Evolutionary conservation across 2,797 vertebrate species (phyloP).

Genomic region (Graptemys geographica): DNA sequence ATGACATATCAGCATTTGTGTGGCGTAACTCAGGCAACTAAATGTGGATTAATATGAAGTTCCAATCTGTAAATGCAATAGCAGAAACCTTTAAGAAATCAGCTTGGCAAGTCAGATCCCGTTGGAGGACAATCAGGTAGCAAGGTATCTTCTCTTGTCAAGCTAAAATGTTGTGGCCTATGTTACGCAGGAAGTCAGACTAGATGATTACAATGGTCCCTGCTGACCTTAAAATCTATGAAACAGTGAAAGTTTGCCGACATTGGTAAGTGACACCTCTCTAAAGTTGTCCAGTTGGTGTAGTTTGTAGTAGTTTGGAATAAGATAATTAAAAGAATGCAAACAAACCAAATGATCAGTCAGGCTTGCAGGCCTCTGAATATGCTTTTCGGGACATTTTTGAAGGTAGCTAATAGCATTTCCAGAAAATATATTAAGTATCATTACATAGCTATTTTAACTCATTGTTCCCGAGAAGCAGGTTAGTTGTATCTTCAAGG

Average conservation of each 20-base stretch:
- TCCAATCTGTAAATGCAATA: background rate
- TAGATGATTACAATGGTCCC: background rate
- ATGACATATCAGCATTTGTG: background rate
- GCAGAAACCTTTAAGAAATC: background rate
- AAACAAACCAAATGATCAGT: background rate
- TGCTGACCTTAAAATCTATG: accelerated
- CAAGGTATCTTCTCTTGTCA: background rate
- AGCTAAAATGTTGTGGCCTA: background rate
- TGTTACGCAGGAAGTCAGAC: background rate
- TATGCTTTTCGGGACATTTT: background rate
- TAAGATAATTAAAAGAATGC: background rate
- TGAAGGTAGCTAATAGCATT: background rate
- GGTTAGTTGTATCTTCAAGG: background rate
- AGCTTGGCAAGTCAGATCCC: background rate
- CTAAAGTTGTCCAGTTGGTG: background rate
- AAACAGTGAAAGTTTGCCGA: background rate
- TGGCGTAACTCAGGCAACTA: background rate
- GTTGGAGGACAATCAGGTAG: background rate
- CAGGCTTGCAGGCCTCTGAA: background rate
- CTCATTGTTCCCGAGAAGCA: background rate
- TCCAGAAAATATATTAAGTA: background rate
- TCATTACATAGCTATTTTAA: background rate
- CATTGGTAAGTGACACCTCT: background rate
- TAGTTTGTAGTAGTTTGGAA: background rate
- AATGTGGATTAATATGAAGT: background rate